These are phyloP conservation scores for Drosophila prosaltans DNA, from an alignment of 1,140 invertebrate species.

Conservation along the genomic window DNA sequence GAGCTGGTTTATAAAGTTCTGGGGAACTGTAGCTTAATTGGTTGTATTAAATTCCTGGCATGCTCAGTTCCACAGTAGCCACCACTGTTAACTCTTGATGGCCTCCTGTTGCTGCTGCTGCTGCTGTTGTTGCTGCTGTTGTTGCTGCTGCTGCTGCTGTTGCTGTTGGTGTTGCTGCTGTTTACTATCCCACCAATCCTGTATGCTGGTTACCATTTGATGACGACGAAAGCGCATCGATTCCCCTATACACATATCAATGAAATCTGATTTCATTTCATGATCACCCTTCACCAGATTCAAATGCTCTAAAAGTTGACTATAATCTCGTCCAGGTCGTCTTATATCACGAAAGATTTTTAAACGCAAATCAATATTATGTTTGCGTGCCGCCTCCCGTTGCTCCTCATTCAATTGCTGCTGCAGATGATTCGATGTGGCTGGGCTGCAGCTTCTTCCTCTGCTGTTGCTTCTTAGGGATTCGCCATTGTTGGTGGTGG, in stretches of 20 bases:
- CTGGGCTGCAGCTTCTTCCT: neutral
- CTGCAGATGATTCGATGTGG: constrained; percentile 29
- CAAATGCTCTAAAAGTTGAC: constrained; percentile 88
- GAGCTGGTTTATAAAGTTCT: neutral
- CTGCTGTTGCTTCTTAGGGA: neutral
- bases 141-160: constrained; percentile 8
- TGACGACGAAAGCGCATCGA: constrained; percentile 91
- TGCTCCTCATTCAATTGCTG: constrained; percentile 72
- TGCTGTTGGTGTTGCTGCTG: constrained; percentile 41
- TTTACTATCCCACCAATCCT: constrained; percentile 82
- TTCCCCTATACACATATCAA: constrained; percentile 90
- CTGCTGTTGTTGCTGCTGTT: constrained; percentile 32
- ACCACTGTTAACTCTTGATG: constrained; percentile 72
- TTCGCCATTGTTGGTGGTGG: constrained; percentile 47
- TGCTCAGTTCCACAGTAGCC: constrained; percentile 57
- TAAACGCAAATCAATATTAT: constrained; percentile 83
- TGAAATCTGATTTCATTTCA: constrained; percentile 88
- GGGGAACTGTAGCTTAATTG: constrained; percentile 25
- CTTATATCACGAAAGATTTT: constrained; percentile 85
- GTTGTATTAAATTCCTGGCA: constrained; percentile 40
- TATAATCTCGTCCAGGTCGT: constrained; percentile 86
- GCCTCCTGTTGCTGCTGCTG: constrained; percentile 13
- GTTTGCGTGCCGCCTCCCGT: constrained; percentile 82
- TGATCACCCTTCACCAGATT: constrained; percentile 88
- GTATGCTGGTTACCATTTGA: constrained; percentile 86